phyloP scores from a whole-genome alignment of 1,140 invertebrate species.

The Plutomurus gul region DNA sequence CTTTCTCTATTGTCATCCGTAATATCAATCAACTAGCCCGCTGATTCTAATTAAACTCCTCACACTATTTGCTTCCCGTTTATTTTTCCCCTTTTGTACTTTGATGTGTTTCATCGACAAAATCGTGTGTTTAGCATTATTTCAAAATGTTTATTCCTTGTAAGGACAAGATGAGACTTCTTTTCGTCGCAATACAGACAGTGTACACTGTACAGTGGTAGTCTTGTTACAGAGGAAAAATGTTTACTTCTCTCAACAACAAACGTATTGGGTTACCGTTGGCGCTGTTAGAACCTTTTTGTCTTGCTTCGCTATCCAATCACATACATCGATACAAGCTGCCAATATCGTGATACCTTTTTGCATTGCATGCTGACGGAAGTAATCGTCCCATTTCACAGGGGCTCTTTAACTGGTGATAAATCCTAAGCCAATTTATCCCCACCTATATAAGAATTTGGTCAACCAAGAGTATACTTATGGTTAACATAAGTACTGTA shows the following conservation, averaged over 20 bases:
- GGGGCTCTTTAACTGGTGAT: not conserved
- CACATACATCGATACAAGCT: not conserved
- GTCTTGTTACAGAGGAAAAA: no score
- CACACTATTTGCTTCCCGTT: not conserved
- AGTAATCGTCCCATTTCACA: slow-evolving; percentile 2
- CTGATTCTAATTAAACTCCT: not conserved
- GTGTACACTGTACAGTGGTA: no score
- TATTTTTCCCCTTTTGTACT: not conserved
- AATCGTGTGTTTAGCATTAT: no score
- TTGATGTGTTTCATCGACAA: no score
- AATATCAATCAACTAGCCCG: not conserved
- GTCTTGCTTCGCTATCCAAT: not conserved
- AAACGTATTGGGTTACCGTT: not conserved
- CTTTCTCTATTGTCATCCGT: not conserved
- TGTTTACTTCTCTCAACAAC: no score
- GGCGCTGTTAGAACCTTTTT: not conserved
- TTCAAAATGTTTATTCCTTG: no score
- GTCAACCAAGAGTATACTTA: not conserved
- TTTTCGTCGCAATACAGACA: no score
- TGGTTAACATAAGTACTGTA: not conserved
- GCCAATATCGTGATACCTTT: slow-evolving; percentile 19
- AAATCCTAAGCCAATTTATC: not conserved
- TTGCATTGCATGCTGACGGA: slow-evolving; percentile 18
- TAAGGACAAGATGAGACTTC: no score
- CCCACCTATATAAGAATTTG: not conserved